Evolutionary conservation across 2,888 invertebrate genomes (phyloP).

Genomic region (Apoda limacodes): DNA sequence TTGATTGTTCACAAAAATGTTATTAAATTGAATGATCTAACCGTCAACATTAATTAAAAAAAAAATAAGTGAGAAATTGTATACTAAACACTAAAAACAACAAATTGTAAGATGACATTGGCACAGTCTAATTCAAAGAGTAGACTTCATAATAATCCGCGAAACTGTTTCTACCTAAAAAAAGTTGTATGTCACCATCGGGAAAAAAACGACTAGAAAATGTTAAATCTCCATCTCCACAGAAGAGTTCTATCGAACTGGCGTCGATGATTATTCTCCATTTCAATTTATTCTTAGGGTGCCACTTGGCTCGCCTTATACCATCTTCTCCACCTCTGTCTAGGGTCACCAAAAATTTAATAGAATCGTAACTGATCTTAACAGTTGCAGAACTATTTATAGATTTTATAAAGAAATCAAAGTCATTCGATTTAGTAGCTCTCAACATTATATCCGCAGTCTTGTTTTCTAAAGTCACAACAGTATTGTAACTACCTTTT

Average conservation of each 20-base stretch:
- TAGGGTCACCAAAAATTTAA: constrained; percentile 10
- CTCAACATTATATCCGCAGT: constrained; percentile 5
- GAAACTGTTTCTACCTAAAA: too few species aligned
- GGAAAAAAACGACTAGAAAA: constrained; percentile 14
- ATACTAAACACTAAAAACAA: too few species aligned
- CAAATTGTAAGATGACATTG: too few species aligned
- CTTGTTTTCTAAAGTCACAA: constrained; percentile 1
- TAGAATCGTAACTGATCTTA: constrained; percentile 9
- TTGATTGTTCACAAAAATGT: too few species aligned
- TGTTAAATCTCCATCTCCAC: constrained; percentile 17
- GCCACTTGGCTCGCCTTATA: constrained; percentile 15
- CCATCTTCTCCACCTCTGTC: constrained; percentile 17
- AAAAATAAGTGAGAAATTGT: too few species aligned
- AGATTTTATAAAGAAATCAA: constrained; percentile 7
- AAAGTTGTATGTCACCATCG: too few species aligned
- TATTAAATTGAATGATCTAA: too few species aligned
- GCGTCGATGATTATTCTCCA: constrained; percentile 17
- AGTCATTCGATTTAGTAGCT: constrained; percentile 4
- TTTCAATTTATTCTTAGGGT: constrained; percentile 4
- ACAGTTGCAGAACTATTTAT: constrained; percentile 3
- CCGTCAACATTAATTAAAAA: too few species aligned
- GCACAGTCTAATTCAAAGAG: too few species aligned
- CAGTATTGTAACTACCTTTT: not conserved
- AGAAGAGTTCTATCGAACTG: constrained; percentile 18
- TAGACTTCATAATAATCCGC: too few species aligned